Evolutionary conservation across 2,797 vertebrate genomes (phyloP).

Genomic region (Poecilia wingei): DNA sequence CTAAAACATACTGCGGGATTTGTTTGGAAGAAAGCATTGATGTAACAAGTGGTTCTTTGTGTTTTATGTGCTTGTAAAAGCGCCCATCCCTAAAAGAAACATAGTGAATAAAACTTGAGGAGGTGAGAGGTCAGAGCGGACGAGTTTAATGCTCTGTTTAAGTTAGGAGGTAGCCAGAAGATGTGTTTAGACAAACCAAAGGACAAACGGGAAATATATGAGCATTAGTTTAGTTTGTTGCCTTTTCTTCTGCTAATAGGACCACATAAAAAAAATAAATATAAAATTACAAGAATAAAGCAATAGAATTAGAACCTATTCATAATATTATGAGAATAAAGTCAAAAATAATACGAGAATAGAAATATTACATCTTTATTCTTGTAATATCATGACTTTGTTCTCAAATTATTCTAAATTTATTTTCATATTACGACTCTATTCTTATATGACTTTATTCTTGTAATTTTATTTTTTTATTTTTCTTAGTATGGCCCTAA

Average conservation of each 20-base stretch:
- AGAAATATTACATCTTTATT: too few species aligned
- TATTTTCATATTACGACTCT: too few species aligned
- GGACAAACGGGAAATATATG: slow-evolving; percentile 16
- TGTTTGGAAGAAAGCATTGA: slow-evolving; percentile 9
- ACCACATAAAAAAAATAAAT: too few species aligned
- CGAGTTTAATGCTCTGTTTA: slow-evolving; percentile 21
- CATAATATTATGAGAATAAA: too few species aligned
- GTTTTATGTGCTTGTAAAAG: slow-evolving; percentile 11
- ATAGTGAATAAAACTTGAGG: slow-evolving; percentile 9
- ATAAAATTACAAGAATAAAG: not conserved
- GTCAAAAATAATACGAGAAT: too few species aligned
- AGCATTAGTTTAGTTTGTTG: slow-evolving; percentile 14
- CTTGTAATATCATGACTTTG: too few species aligned
- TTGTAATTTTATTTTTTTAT: too few species aligned
- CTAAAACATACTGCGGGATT: not conserved
- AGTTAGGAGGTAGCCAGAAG: slow-evolving; percentile 4
- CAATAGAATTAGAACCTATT: too few species aligned
- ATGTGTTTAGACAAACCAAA: slow-evolving; percentile 39
- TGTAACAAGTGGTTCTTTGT: slow-evolving; percentile 16
- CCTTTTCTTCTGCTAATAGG: not conserved
- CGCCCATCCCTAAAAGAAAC: slow-evolving; percentile 5
- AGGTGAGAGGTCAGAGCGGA: slow-evolving; percentile 19
- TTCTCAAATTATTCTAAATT: too few species aligned
- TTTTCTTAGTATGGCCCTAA: too few species aligned
- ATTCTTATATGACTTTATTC: too few species aligned